These are phyloP conservation scores for Cryptocephalus moraei DNA, from an alignment of 2,888 invertebrate genomes.

Conservation along the genomic window DNA sequence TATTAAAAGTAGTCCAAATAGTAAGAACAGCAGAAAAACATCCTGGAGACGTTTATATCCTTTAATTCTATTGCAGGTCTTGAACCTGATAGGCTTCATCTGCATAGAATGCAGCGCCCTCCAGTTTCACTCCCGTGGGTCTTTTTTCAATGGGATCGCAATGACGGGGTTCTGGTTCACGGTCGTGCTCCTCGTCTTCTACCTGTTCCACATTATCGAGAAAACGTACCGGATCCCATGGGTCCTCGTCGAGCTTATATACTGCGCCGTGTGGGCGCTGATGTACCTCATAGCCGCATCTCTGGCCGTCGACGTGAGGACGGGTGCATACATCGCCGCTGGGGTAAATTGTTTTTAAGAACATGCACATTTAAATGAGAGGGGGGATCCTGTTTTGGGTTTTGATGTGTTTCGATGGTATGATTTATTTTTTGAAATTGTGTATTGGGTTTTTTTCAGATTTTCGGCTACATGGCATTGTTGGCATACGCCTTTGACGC, in stretches of 20 bases:
- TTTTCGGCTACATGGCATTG: background rate
- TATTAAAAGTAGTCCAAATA: constrained; percentile 64
- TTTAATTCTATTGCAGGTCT: constrained; percentile 42
- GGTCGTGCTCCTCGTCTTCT: constrained; percentile 64
- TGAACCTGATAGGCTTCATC: constrained; percentile 70
- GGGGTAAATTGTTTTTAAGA: no score
- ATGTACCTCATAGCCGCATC: constrained; percentile 68
- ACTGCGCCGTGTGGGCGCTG: constrained; percentile 61
- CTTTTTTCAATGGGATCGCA: constrained; percentile 68
- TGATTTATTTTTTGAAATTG: no score
- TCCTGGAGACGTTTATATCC: background rate
- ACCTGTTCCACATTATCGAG: constrained; percentile 79
- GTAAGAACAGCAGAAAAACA: constrained; percentile 44
- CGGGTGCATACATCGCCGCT: constrained; percentile 56
- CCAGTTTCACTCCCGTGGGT: constrained; percentile 45
- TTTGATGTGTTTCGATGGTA: background rate
- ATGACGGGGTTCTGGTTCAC: constrained; percentile 83
- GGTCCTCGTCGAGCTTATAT: constrained; percentile 72
- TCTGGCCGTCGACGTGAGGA: constrained; percentile 51
- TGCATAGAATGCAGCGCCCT: constrained; percentile 51
- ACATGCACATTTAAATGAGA: no score
- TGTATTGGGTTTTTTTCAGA: no score
- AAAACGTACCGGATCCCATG: constrained; percentile 78
- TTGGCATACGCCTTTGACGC: background rate
- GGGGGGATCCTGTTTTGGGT: constrained; percentile 1